Percentiles rank a stretch among this genome's conserved stretches.
phyloP scores from a whole-genome alignment of 2,113 vertebrate genomes.

The Ageneiosus marmoratus region DNA sequence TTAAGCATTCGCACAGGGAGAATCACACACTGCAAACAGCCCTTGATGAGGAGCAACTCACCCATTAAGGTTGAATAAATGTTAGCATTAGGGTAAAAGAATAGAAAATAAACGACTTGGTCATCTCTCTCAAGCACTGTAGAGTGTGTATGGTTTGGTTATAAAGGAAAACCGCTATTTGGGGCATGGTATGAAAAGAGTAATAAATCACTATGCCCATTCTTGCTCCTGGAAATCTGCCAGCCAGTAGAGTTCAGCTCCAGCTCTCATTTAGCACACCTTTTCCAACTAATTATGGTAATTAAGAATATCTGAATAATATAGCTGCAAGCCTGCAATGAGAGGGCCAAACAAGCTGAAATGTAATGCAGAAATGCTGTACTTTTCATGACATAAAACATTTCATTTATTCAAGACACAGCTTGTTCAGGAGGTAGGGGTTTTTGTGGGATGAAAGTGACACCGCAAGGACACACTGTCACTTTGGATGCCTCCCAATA shows the following conservation, averaged over 20 bases:
- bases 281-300: constrained; percentile 25
- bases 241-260: constrained; percentile 10
- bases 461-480: no score
- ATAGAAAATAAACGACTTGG: neutral
- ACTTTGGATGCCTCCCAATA: no score
- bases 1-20: constrained; percentile 4
- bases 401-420: no score
- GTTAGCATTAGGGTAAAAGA: neutral
- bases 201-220: constrained; percentile 26
- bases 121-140: neutral
- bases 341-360: no score
- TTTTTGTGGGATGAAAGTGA: no score
- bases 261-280: constrained; percentile 21
- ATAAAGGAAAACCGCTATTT: constrained; percentile 7
- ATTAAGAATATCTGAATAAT: constrained; percentile 16
- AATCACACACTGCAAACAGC: neutral
- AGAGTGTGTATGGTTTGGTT: neutral
- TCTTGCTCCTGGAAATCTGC: constrained; percentile 3
- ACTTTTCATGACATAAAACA: no score
- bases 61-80: neutral
- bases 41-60: neutral
- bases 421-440: no score
- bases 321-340: no score
- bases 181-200: constrained; percentile 3
- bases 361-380: no score